Conservation (phyloP, 1,140 invertebrate species). For the Dysdera silvatica region DNA sequence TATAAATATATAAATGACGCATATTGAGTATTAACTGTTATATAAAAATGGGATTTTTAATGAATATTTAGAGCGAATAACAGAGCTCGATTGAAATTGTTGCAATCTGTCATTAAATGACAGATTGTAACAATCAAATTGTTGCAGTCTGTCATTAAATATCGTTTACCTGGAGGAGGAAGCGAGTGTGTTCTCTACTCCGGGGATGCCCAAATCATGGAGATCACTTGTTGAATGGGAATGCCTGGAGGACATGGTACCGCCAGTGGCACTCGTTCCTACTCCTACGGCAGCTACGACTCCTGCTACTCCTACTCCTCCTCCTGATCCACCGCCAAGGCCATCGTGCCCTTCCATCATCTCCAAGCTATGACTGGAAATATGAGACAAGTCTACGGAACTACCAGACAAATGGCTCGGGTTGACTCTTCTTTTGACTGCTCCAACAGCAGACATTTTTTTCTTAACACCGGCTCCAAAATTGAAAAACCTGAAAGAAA, state of each 20-base stretch:
- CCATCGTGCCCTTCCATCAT: conserved; percentile 21
- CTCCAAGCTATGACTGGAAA: conserved; percentile 27
- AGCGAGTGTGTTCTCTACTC: conserved; percentile 45
- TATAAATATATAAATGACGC: no score
- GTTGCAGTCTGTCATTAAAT: neutral
- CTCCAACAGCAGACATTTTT: conserved; percentile 64
- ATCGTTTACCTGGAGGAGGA: conserved; percentile 51
- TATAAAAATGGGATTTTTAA: neutral
- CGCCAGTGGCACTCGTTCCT: no score
- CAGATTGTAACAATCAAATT: neutral
- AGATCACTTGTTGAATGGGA: conserved; percentile 66
- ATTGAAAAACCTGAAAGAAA: conserved; percentile 75
- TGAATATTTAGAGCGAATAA: neutral
- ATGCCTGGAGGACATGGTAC: conserved; percentile 36
- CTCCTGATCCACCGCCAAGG: conserved; percentile 6
- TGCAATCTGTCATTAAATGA: neutral
- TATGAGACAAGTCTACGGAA: conserved; percentile 29
- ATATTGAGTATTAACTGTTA: no score
- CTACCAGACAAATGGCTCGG: conserved; percentile 34
- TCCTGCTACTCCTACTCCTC: no score
- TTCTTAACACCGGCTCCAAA: conserved; percentile 70
- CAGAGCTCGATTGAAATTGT: neutral
- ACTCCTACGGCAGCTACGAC: no score
- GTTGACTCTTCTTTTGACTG: conserved; percentile 44
- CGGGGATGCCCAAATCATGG: conserved; percentile 37